Evolutionary conservation across 2,888 invertebrate genomes (phyloP), one percentile per base, ranked within the genome.

Genomic region (Pimpla rufipes): DNA sequence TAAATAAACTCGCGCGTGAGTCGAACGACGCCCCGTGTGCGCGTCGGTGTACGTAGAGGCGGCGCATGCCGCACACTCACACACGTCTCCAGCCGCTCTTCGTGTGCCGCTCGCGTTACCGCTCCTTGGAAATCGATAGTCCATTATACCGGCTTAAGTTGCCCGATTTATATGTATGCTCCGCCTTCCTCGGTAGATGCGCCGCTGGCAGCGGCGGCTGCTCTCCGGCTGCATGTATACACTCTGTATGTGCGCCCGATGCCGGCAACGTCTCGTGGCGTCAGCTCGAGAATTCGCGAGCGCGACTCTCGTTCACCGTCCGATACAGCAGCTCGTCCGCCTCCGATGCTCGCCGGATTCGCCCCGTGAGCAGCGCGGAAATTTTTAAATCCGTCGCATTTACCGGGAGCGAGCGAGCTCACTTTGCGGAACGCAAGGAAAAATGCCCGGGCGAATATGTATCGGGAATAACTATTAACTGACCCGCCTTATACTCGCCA

Each of bases 71-170:
- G n/a, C n/a, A n/a, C n/a, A n/a, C n/a, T n/a, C n/a, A n/a, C n/a
- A n/a, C n/a, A n/a, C n/a, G n/a, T n/a, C n/a, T n/a, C n/a, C n/a
- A n/a, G n/a, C 50, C n/a, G 55, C 52, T 68, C 67, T 81, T 79
- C 76, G 78, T 81, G 81, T 67, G 76, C 71, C 55, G 45, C 79
- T 73, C 62, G 76, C 80, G 77, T 79, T 83, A 82, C 84, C 75
- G 81, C 78, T 75, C 68, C 81, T 71, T 52, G 70, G 81, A 82
- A 91, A 91, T 91, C 91, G 91, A 91, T 91, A 91, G 88, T 89
- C 90, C 90, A 91, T 91, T 91, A 90, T 91, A 88, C 87, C 85
- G 85, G 88, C 87, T 90, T 90, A 91, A 90, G 88, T 88, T 85
- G 85, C 88, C 80, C 88, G 87, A 90, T 90, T 90, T 90, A 89